Evolutionary conservation across 2,797 vertebrate genomes (phyloP), one percentile per base, ranked within the genome.

Genomic region (Myotis daubentonii): DNA sequence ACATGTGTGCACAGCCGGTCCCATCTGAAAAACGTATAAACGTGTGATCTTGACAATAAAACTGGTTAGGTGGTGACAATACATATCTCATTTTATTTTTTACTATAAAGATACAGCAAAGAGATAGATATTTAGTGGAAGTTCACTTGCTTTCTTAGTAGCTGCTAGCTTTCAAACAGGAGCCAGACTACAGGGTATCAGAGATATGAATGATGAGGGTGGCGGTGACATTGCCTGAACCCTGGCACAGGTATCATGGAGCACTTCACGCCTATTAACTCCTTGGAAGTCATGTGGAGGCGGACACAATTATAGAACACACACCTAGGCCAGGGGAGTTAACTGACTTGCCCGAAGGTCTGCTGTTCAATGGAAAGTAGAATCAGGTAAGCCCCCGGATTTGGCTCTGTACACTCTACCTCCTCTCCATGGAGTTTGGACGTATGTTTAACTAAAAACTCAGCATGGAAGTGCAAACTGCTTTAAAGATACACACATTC

Each of bases 1-100:
- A 13, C 7, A 1, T 0, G n/a, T 5, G 1, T 0, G 9, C 13
- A 11, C 6, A 71, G 60, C 28, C 16, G 0, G 3, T 55, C 1
- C 0, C 36, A 30, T 10, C 38, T 1, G 9, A 60, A 55, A 47
- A 2, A n/a, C 0, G 11, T 9, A 19, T 1, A 6, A 6, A 13
- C 19, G 28, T 6, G 16, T 2, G 20, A 38, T 47, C 44, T 49
- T 1, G 11, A n/a, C 25, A 44, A 74, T 6, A 33, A 65, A 55
- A 33, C n/a, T 2, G 25, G 23, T 8, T 16, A 47, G 8, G 16
- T 0, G 19, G 84, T 55, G 68, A 84, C 28, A 41, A 62, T 72
- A 68, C 66, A 84, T 4, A 19, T 13, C 36, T 60, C 25, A 6
- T 28, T 36, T 75, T 4, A n/a, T 36, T 62, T 62, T 60, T 78